Conservation (phyloP, 2,888 invertebrate species). For the Ophonus ardosiacus region DNA sequence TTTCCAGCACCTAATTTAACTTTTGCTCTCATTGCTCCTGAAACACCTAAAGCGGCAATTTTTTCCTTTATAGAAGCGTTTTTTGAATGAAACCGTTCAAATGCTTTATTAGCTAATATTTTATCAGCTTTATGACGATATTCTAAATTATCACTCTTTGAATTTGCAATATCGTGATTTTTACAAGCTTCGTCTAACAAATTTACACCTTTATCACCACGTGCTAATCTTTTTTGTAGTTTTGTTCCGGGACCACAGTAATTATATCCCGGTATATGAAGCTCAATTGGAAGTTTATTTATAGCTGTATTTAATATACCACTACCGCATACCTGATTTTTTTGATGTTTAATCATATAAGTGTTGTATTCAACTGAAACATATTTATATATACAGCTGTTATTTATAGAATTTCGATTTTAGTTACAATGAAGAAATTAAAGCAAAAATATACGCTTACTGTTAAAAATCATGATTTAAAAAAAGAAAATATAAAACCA, state of each 20-base stretch:
- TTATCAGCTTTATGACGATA: slow-evolving; percentile 69
- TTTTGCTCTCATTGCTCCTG: slow-evolving; percentile 68
- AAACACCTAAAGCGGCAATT: slow-evolving; percentile 66
- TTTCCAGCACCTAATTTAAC: slow-evolving; percentile 65
- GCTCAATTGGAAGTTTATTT: slow-evolving; percentile 57
- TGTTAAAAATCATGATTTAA: slow-evolving; percentile 44
- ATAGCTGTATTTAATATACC: slow-evolving; percentile 50
- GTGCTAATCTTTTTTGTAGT: slow-evolving; percentile 65
- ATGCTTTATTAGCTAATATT: too few species aligned
- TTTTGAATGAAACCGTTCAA: slow-evolving; percentile 66
- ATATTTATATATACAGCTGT: background rate
- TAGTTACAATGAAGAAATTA: slow-evolving; percentile 1
- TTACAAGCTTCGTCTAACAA: slow-evolving; percentile 68
- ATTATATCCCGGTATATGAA: slow-evolving; percentile 64
- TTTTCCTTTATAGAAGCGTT: slow-evolving; percentile 68
- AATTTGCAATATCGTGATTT: slow-evolving; percentile 69
- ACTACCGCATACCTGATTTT: background rate
- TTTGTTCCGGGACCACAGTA: slow-evolving; percentile 65
- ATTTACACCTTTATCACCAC: slow-evolving; percentile 70
- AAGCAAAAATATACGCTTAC: background rate
- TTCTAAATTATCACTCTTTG: slow-evolving; percentile 47
- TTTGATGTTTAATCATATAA: background rate
- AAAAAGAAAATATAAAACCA: background rate
- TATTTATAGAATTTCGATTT: background rate
- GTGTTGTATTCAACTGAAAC: background rate